phyloP scores from a whole-genome alignment of 2,888 invertebrate species.

The Calameuta idolon region DNA sequence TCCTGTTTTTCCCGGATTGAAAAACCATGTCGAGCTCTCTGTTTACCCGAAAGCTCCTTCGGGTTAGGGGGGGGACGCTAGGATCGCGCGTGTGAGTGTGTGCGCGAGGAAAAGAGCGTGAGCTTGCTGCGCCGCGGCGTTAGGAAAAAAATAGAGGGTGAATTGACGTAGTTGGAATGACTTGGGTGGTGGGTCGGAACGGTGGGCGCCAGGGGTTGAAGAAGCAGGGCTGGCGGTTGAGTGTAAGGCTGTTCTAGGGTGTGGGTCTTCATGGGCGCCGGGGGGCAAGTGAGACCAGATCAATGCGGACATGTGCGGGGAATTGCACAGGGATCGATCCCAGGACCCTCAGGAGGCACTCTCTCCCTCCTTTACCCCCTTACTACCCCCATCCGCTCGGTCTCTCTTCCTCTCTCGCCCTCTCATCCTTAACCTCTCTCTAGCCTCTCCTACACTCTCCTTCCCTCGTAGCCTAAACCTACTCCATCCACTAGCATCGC shows the following conservation, averaged over 20 bases:
- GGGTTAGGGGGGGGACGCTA: conserved; percentile 15
- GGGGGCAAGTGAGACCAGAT: conserved; percentile 64
- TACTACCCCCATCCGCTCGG: conserved; percentile 4
- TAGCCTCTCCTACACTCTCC: conserved; percentile 17
- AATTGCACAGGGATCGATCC: conserved; percentile 66
- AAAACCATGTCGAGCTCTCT: conserved; percentile 46
- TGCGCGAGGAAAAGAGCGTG: conserved; percentile 10
- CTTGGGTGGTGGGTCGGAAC: conserved; percentile 10
- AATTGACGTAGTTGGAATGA: conserved; percentile 48
- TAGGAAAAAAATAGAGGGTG: conserved; percentile 43
- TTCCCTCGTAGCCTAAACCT: neutral
- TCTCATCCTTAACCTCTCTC: conserved; percentile 6
- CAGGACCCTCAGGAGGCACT: conserved; percentile 55
- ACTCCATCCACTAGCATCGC: conserved; percentile 11
- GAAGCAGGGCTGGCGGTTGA: conserved; percentile 43
- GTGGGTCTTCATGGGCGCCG: conserved; percentile 43
- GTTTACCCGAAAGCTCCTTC: conserved; percentile 22
- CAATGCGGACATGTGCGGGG: conserved; percentile 67
- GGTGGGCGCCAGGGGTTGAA: conserved; percentile 29
- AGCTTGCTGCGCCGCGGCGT: conserved; percentile 15
- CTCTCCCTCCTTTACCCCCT: conserved; percentile 40
- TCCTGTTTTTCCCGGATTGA: conserved; percentile 36
- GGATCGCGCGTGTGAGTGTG: conserved; percentile 17
- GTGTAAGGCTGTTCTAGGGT: conserved; percentile 23
- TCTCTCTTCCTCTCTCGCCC: conserved; percentile 23